Evolutionary conservation across 2,113 vertebrate species (phyloP), one percentile per base, ranked within the genome.

Genomic region (Myotis lucifugus): DNA sequence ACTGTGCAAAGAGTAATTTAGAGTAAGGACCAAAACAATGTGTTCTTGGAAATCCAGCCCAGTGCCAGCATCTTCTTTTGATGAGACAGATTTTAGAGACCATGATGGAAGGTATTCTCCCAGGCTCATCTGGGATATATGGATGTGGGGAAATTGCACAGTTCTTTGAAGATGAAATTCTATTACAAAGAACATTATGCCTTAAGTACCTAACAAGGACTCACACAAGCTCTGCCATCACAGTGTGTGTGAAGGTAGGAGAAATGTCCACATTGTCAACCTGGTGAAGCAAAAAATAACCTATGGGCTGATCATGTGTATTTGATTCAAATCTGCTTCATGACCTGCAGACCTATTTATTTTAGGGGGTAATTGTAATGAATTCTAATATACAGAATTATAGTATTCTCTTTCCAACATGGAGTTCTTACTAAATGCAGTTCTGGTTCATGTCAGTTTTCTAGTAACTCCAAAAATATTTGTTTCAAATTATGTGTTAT

Each of bases 251-350:
- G 8, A 48, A 85, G 32, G 46, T 66, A 2, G 0, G 37, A 81
- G 64, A 77, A 18, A 11, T 85, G 21, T 8, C 69, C 46, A 79
- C 48, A 2, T 32, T 81, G 13, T 29, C 27, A 48, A 40, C 7
- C 19, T n/a, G 6, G 14, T 66, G 25, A 90, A 25, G 54, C 46
- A 72, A 72, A 67, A 82, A 74, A 37, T 42, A n/a, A 52, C 34
- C 42, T 78, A 25, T 12, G 54, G 79, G 32, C 4, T 81, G 66
- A 67, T 73, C 37, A 37, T 4, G 48, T 21, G 11, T 85, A 66
- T 90, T 85, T 73, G 69, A 56, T 73, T 73, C 54, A 79, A 59
- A 85, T 74, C 56, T 48, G 81, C n/a, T 66, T 67, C 86, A 81
- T 23, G 54, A 37, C 54, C 48, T 74, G 37, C 27, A 93, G 48